Conservation (phyloP, 2,888 invertebrate species). For the Lycocerus yunnanus region DNA sequence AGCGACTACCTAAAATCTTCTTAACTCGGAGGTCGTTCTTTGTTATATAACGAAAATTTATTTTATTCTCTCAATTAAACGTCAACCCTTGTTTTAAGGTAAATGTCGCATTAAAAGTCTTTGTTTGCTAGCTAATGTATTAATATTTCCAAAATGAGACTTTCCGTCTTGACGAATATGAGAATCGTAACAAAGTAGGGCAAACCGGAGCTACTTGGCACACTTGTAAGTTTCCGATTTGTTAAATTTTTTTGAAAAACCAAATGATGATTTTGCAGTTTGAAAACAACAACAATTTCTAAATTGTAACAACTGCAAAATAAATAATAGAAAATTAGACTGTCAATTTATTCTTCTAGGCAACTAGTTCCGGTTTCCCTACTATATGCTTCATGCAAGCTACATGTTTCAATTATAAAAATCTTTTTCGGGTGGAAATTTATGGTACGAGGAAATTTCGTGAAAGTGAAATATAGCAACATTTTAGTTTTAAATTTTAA, state of each 20-base stretch:
- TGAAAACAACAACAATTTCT: no score
- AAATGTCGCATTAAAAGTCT: not conserved
- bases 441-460: not conserved
- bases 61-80: not conserved
- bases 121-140: not conserved
- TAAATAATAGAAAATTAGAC: not conserved
- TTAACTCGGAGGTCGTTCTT: constrained; percentile 8
- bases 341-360: not conserved
- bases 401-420: not conserved
- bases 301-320: no score
- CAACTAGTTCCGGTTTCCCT: not conserved
- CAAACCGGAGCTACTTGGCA: not conserved
- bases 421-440: not conserved
- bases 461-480: not conserved
- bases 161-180: not conserved
- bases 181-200: not conserved
- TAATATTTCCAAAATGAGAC: not conserved
- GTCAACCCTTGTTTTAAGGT: not conserved
- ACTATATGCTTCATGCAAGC: not conserved
- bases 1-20: constrained; percentile 22
- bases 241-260: no score
- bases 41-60: not conserved
- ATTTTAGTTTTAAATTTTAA: constrained; percentile 13
- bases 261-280: no score
- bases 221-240: no score